Evolutionary conservation across 1,140 invertebrate species (phyloP), one percentile per base, ranked within the genome.

Genomic region (Elymnias hypermnestra): DNA sequence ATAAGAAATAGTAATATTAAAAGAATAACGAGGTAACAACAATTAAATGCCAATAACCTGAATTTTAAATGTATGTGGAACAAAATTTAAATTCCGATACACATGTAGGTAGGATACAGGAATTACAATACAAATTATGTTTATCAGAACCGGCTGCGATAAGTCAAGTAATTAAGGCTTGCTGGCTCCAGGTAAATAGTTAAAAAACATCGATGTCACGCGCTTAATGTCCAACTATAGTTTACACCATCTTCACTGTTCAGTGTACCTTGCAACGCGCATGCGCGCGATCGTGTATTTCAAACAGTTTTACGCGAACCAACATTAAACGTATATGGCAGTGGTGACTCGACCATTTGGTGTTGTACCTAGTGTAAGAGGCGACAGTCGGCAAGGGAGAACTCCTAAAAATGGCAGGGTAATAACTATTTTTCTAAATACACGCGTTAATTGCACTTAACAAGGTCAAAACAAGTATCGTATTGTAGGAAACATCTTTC

Each of bases 311-410:
- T 36, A 49, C 54, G 41, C 40, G 58, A 45, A 57, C 37, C 38
- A 63, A 61, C 60, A 66, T 64, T 57, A 42, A 58, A 53, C 75
- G 74, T 83, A 78, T 79, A 83, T 83, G 79, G 76, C 79, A 81
- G 71, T 83, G 65, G 67, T 72, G 70, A 77, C 57, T 49, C 68
- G 68, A 53, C 66, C 55, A 47, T 72, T 74, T 79, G 61, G 65
- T 68, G 72, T 72, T 49, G 73, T 72, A 60, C 70, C 62, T 57
- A 74, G 64, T 68, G 57, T 50, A 38, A 63, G 68, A 62, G 53
- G 57, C 44, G 68, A 69, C 47, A 53, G 53, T 47, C 58, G 62
- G 38, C 57, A 59, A 33, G 49, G 47, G 26, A 61, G 69, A 52
- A 60, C 71, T 56, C 47, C 57, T 31, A 61, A 63, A 66, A 56